Evolutionary conservation across 2,113 vertebrate species (phyloP).

Genomic region (Erythrocercus mccallii): DNA sequence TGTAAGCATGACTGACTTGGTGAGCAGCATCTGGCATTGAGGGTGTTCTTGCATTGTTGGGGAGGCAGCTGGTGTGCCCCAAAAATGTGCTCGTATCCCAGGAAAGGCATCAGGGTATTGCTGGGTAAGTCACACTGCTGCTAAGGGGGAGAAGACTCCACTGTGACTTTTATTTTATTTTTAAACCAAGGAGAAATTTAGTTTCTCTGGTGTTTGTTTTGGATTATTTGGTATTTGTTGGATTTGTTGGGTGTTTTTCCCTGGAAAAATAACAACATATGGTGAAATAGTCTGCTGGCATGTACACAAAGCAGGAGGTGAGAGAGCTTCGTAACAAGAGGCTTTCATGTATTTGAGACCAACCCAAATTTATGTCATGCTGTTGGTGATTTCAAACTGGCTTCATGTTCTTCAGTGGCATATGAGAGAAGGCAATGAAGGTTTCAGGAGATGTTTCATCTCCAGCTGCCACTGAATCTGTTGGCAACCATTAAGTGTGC

Average conservation of each 20-base stretch:
- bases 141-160: not conserved
- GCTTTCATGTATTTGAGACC: not conserved
- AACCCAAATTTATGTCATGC: not conserved
- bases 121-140: not conserved
- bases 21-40: not conserved
- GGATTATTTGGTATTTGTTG: slow-evolving; percentile 5
- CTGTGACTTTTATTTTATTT: not conserved
- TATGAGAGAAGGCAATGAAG: not conserved
- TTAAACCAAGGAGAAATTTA: not conserved
- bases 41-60: not conserved
- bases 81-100: not conserved
- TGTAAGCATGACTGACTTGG: not conserved
- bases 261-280: slow-evolving; percentile 20
- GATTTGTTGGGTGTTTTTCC: slow-evolving; percentile 1
- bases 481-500: not conserved
- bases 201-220: slow-evolving; percentile 1
- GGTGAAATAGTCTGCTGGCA: slow-evolving; percentile 21
- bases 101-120: not conserved
- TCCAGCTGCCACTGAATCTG: not conserved
- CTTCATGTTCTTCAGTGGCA: not conserved
- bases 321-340: not conserved
- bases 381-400: not conserved
- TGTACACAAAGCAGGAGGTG: slow-evolving; percentile 1
- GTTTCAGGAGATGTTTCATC: not conserved
- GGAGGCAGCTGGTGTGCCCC: not conserved